These are phyloP conservation scores for Agapornis roseicollis DNA, from an alignment of 2,113 vertebrate species.

Conservation along the genomic window DNA sequence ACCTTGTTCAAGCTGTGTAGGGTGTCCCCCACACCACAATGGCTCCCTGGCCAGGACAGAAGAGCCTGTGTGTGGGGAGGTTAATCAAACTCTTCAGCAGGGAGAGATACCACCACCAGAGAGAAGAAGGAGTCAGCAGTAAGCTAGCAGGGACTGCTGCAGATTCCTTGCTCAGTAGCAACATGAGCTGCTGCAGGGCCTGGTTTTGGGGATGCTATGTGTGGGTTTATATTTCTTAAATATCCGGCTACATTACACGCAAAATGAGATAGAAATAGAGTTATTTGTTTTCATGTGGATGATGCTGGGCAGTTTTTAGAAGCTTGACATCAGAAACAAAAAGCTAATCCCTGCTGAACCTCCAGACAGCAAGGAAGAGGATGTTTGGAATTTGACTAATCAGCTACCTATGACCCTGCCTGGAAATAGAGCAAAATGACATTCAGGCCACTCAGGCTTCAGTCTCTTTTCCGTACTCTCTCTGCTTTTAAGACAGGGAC, in stretches of 20 bases:
- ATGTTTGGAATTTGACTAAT: slow-evolving; percentile 70
- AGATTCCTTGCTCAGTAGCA: not conserved
- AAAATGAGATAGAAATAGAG: slow-evolving; percentile 41
- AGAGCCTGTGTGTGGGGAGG: not conserved
- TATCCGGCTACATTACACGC: slow-evolving; percentile 34
- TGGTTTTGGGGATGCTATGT: not conserved
- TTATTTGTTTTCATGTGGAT: slow-evolving; percentile 66
- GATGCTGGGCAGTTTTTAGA: slow-evolving; percentile 52
- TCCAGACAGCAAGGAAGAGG: slow-evolving; percentile 67
- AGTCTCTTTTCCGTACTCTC: not conserved
- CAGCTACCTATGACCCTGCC: slow-evolving; percentile 57
- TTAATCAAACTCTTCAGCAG: slow-evolving; percentile 8
- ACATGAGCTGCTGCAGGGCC: not conserved
- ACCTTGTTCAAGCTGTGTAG: not conserved
- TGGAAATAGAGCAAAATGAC: slow-evolving; percentile 35
- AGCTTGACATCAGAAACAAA: slow-evolving; percentile 39
- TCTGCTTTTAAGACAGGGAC: not conserved
- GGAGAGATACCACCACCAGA: not conserved
- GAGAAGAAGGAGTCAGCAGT: slow-evolving; percentile 17
- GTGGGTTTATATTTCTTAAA: not conserved
- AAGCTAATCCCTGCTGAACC: slow-evolving; percentile 27
- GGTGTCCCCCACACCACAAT: rapidly evolving
- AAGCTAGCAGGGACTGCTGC: not conserved
- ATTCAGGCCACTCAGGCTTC: not conserved
- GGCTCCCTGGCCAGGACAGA: not conserved